phyloP scores from a whole-genome alignment of 2,888 invertebrate species.

The Sphecodes monilicornis region DNA sequence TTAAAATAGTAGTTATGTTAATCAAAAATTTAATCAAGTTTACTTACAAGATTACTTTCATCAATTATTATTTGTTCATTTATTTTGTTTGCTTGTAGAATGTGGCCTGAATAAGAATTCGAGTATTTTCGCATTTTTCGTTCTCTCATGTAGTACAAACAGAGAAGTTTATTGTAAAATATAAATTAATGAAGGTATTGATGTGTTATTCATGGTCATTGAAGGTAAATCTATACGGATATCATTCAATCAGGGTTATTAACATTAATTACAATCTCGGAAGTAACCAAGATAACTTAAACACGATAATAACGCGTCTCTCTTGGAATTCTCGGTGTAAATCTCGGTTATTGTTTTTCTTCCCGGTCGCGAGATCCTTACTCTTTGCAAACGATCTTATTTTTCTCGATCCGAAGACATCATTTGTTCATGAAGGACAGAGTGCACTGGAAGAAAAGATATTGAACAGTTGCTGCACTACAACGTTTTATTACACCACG shows the following conservation, averaged over 20 bases:
- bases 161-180: neutral
- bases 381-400: neutral
- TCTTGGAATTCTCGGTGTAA: slow-evolving; percentile 22
- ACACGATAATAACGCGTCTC: slow-evolving; percentile 36
- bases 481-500: no score
- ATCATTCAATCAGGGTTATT: slow-evolving; percentile 9
- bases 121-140: no score
- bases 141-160: no score
- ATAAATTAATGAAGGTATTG: neutral
- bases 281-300: slow-evolving; percentile 16
- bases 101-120: no score
- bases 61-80: neutral
- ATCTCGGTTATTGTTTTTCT: slow-evolving; percentile 19
- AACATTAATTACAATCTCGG: slow-evolving; percentile 4
- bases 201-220: neutral
- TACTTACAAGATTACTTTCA: no score
- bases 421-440: no score
- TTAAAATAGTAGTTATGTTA: neutral
- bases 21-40: no score
- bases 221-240: neutral
- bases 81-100: neutral
- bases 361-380: slow-evolving; percentile 15
- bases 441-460: no score
- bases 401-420: no score
- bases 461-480: no score